Evolutionary conservation across 2,113 vertebrate species (phyloP).

Genomic region (Thunnus thynnus): DNA sequence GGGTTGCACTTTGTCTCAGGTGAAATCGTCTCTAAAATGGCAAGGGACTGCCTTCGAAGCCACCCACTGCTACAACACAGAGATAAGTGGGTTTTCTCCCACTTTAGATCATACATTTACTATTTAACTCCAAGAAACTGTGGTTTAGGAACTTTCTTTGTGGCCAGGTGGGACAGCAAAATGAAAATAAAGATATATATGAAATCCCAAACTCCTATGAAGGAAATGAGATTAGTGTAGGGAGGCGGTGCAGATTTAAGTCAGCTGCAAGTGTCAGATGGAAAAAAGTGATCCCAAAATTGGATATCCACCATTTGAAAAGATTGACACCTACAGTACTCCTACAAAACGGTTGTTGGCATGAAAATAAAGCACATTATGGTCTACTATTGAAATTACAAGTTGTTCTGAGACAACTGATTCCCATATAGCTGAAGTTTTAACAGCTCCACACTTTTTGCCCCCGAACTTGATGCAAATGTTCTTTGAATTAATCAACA

Average conservation of each 20-base stretch:
- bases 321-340: constrained; percentile 43
- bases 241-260: constrained; percentile 46
- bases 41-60: constrained; percentile 50
- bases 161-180: constrained; percentile 50
- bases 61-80: constrained; percentile 53
- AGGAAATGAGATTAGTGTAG: constrained; percentile 54
- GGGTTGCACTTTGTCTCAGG: constrained; percentile 70
- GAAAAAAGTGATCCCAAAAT: constrained; percentile 39
- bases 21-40: constrained; percentile 57
- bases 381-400: constrained; percentile 2
- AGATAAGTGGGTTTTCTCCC: constrained; percentile 65
- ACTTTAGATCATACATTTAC: constrained; percentile 46
- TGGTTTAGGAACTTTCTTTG: constrained; percentile 40
- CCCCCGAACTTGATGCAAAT: not conserved
- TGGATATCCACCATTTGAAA: constrained; percentile 42
- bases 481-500: not conserved
- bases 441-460: not conserved
- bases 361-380: constrained; percentile 52
- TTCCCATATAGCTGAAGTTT: not conserved
- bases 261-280: constrained; percentile 32
- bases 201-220: constrained; percentile 44
- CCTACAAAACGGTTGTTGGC: constrained; percentile 51
- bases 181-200: constrained; percentile 40
- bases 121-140: constrained; percentile 39
- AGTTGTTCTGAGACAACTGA: not conserved